Evolutionary conservation across 2,888 invertebrate genomes (phyloP), one percentile per base, ranked within the genome.

Genomic region (Sceliomorpha sp.): DNA sequence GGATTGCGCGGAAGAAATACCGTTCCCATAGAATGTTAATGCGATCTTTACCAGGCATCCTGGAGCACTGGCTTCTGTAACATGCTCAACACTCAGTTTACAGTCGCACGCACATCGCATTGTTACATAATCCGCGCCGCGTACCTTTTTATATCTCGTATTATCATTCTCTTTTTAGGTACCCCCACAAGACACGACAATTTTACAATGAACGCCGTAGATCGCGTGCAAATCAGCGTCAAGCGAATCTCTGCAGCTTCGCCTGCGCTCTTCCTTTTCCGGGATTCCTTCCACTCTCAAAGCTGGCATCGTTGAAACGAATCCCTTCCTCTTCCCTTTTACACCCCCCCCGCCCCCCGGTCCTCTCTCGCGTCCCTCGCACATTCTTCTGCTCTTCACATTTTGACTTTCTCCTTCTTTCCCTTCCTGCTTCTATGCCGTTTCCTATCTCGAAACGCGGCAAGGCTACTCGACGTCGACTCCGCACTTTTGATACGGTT

Each of bases 21-120:
- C 86, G 83, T 85, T 87, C 85, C 85, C 85, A 83, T 85, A 84
- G 86, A 87, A 87, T 86, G 82, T 87, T 85, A 86, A 87, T 87
- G 85, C 79, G 82, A 83, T 83, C 81, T 76, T 74, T 72, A 73
- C 71, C 77, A 63, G 68, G 70, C 69, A 71, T 70, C 66, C 73
- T 26, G 58, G 50, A 59, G 58, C 70, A 40, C 55, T 66, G 55
- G 60, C 59, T 69, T 53, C 66, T 63, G 42, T 59, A 55, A 51
- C 55, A 59, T 39, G 50, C 17, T 34, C 66, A 10, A 47, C 45
- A 70, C 66, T 71, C 51, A 56, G 58, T 74, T 55, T 70, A 55
- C 64, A 67, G 45, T 71, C 73, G 66, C 78, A 77, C 78, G 78
- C 77, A 77, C 74, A 44, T 71, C 66, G 75, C 75, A 82, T 83